Percentiles rank a stretch among this genome's conserved stretches.
Conservation (phyloP, 64 coral and sea anemone genomes). For the Acropora yongei region DNA sequence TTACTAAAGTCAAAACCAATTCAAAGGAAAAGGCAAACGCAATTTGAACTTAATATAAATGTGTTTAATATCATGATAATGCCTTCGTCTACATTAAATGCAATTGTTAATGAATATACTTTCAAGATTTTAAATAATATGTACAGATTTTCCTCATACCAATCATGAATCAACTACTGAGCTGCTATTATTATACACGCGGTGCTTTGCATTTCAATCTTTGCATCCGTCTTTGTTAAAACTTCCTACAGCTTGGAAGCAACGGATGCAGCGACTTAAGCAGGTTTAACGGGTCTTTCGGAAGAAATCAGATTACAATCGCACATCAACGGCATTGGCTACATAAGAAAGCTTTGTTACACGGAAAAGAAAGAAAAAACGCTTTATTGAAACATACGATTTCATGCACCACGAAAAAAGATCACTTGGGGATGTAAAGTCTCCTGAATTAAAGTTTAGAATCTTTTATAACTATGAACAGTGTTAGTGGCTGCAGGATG, state of each 20-base stretch:
- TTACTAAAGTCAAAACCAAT: not conserved
- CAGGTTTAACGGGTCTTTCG: not conserved
- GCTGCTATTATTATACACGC: not conserved
- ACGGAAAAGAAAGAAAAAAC: too few relatives aligned
- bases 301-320: not conserved
- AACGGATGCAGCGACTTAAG: not conserved
- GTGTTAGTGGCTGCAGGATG: too few relatives aligned
- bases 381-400: too few relatives aligned
- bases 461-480: too few relatives aligned
- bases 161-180: slow-evolving; percentile 2
- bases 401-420: too few relatives aligned
- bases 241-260: not conserved
- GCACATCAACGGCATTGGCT: not conserved
- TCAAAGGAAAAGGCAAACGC: not conserved
- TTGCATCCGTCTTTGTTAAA: not conserved
- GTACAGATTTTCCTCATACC: slow-evolving; percentile 8
- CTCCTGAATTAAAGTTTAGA: too few relatives aligned
- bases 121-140: slow-evolving; percentile 44
- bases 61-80: slow-evolving; percentile 32
- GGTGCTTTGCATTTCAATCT: not conserved
- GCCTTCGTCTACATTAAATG: slow-evolving; percentile 33
- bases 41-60: slow-evolving; percentile 19
- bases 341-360: not conserved
- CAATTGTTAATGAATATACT: slow-evolving; percentile 16
- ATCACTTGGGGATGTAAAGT: too few relatives aligned